Conservation (phyloP, 2,797 vertebrate genomes). For the Pterois miles region DNA sequence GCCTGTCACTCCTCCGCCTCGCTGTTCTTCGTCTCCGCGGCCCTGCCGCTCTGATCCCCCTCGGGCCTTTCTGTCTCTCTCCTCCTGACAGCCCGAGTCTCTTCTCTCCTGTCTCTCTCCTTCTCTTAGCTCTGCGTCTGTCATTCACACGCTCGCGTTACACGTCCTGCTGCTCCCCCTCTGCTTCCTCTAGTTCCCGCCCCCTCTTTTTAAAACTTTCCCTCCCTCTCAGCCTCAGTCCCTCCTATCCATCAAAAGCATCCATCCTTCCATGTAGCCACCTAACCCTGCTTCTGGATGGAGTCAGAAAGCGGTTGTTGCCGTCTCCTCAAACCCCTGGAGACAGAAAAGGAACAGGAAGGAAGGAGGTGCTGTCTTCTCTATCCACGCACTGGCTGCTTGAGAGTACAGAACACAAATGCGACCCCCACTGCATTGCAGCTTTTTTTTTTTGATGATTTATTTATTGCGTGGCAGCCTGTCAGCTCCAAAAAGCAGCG, state of each 20-base stretch:
- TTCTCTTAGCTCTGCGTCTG: slow-evolving; percentile 67
- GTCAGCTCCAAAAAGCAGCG: slow-evolving; percentile 76
- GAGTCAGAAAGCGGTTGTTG: slow-evolving; percentile 57
- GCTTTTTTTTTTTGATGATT: slow-evolving; percentile 78
- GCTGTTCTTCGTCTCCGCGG: slow-evolving; percentile 39
- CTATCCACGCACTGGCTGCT: slow-evolving; percentile 65
- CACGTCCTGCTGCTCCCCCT: slow-evolving; percentile 57
- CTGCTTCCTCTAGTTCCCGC: slow-evolving; percentile 70
- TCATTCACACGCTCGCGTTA: slow-evolving; percentile 73
- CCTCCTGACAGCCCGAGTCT: slow-evolving; percentile 70
- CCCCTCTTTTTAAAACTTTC: slow-evolving; percentile 74
- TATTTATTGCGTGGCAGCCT: slow-evolving; percentile 82
- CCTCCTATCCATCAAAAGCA: slow-evolving; percentile 70
- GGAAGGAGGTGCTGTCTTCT: slow-evolving; percentile 68
- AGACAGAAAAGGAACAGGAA: slow-evolving; percentile 50
- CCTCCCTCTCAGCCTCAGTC: slow-evolving; percentile 65
- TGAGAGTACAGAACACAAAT: slow-evolving; percentile 63
- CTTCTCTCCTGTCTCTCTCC: slow-evolving; percentile 55
- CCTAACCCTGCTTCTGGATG: slow-evolving; percentile 48
- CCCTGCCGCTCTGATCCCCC: slow-evolving; percentile 67
- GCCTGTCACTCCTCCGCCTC: slow-evolving; percentile 65
- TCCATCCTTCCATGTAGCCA: slow-evolving; percentile 63
- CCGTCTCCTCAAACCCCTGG: slow-evolving; percentile 56
- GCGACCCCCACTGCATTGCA: slow-evolving; percentile 81
- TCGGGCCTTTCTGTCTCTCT: slow-evolving; percentile 70